Evolutionary conservation across 2,888 invertebrate genomes (phyloP), one percentile per base, ranked within the genome.

Genomic region (Callyntrura guangdongensis): DNA sequence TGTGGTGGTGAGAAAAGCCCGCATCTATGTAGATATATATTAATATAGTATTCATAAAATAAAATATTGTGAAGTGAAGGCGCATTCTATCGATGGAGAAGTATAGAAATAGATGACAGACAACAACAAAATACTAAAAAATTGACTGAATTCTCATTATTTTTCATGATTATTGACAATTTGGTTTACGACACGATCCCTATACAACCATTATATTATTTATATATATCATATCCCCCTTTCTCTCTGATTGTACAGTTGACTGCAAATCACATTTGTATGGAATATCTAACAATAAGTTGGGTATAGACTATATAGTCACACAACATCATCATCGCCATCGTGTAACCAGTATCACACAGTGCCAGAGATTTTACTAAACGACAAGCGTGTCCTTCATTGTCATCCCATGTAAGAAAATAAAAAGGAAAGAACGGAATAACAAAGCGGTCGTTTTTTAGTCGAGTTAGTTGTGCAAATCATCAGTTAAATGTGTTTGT

Each of bases 401-500:
- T 20, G 1, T 22, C 77, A 53, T 77, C 14, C 17, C 69, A 45
- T 27, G 27, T 22, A 69, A 1, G 69, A 67, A 67, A 12, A 36
- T 36, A 36, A 36, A 36, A 36, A 36, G 36, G 36, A 36, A 36
- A 36, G 36, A 36, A 36, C 36, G 36, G 36, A 67, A 20, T 12
- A 22, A 22, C 47, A 72, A 67, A 36, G 61, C 72, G 72, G 45
- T 36, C 11, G 36, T 36, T 72, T 53, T 77, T 49, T 77, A 14
- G 77, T 77, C 49, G 53, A 49, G 47, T 89, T 89, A 49, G 47
- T 89, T 89, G 84, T 84, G 89, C 89, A 89, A 84, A 89, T 83
- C 77, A 84, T 89, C 89, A 74, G 64, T 77, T 74, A 89, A 72
- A 88, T 59, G 72, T 47, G 72, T 88, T 72, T 36, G 27, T 14